A percentile compares a stretch with the other conserved stretches of the same genome.
These are phyloP conservation scores for Mythimna loreyi DNA, from an alignment of 2,888 invertebrate species.

Conservation along the genomic window DNA sequence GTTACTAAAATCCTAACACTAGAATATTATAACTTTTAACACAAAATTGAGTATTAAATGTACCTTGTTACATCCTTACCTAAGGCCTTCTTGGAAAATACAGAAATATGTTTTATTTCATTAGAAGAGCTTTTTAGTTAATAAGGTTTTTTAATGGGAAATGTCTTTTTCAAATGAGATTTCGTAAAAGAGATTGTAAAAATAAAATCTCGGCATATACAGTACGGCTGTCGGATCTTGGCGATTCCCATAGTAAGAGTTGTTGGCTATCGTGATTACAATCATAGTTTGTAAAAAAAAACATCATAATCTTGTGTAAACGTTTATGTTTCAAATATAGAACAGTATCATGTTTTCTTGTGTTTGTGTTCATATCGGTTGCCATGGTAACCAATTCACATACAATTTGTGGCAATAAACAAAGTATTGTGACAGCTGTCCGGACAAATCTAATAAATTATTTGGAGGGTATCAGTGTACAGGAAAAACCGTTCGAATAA, in stretches of 20 bases:
- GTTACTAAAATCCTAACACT: not conserved
- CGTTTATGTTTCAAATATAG: not conserved
- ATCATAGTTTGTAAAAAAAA: too few relatives aligned
- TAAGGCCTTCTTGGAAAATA: not conserved
- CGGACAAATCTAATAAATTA: not conserved
- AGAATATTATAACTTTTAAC: not conserved
- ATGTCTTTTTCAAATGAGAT: not conserved
- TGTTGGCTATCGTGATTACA: too few relatives aligned
- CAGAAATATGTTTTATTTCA: constrained; percentile 8
- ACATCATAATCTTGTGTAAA: too few relatives aligned
- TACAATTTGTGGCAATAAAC: not conserved
- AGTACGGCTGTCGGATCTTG: too few relatives aligned
- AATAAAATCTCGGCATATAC: too few relatives aligned
- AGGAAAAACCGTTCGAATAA: not conserved
- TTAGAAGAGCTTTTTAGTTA: constrained; percentile 15
- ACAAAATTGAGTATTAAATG: not conserved
- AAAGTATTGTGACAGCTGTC: not conserved
- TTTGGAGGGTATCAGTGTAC: not conserved
- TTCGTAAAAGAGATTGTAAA: not conserved
- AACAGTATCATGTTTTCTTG: not conserved
- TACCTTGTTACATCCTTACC: not conserved
- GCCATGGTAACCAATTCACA: not conserved
- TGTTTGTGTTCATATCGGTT: not conserved
- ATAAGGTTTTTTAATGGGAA: constrained; percentile 15
- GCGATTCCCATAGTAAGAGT: too few relatives aligned